Evolutionary conservation across 2,888 invertebrate species (phyloP), one percentile per base, ranked within the genome.

Genomic region (Caenorhabditis doughertyi): DNA sequence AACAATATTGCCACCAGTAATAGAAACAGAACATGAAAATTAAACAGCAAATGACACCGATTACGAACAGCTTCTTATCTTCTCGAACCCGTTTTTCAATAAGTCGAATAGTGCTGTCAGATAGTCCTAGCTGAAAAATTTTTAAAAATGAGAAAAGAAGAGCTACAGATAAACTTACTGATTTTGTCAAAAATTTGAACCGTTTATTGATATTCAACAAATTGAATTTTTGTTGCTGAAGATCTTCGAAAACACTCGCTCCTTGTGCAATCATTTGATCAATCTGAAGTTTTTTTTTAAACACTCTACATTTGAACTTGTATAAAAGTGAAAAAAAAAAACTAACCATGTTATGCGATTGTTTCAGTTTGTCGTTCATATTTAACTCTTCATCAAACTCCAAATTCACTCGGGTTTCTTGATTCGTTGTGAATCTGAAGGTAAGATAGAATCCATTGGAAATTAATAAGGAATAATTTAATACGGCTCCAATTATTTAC

Each of bases 1-100:
- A 51, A 32, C 27, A 62, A 18, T 44, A 51, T 21, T 64, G 64
- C 80, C 73, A 80, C 80, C 73, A 80, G 27, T 58, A 80, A 53
- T 74, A 80, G 35, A 80, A 80, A 53, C 21, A 47, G 11, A 74
- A 55, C 80, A 80, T 80, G 55, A 80, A 80, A 29, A 73, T 55
- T 11, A 64, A n/a, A 27, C 80, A 80, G 8, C 39, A 73, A 25
- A n/a, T 39, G 1, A 67, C 72, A 29, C 73, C 73, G 21, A 62
- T 13, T 2, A 62, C 0, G 32, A 74, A 80, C 18, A 80, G 21
- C 21, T 62, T 68, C 39, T 62, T 73, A 42, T 80, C 80, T 21
- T 80, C 80, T 21, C 62, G 73, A 3, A 76, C 70, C 39, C 81
- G 70, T 56, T 81, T 81, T 16, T 71, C 76, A 21, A 81, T 81